Percentiles rank a stretch among this genome's conserved stretches.
Conservation (phyloP, 2,113 vertebrate genomes). For the Egretta garzetta region DNA sequence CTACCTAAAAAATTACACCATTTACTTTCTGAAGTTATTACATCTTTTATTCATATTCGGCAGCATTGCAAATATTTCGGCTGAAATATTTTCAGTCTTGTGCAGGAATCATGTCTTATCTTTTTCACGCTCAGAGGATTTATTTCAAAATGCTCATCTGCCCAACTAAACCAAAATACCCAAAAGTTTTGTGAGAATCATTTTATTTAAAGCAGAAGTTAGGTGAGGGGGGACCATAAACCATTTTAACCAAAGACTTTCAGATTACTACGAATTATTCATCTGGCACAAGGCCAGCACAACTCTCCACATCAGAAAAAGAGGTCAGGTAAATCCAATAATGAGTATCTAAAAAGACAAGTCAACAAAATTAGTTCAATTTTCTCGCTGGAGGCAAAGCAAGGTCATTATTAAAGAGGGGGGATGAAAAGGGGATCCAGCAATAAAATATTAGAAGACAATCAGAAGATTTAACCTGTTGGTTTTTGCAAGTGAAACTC, state of each 20-base stretch:
- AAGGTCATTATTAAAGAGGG: not conserved
- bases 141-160: not conserved
- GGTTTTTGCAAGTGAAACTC: constrained; percentile 60
- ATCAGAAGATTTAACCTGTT: constrained; percentile 40
- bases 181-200: fast-evolving
- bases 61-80: not conserved
- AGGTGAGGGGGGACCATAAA: not conserved
- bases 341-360: constrained; percentile 45
- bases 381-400: constrained; percentile 19
- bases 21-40: not conserved
- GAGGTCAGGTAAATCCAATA: constrained; percentile 47
- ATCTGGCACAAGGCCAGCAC: constrained; percentile 2
- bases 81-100: not conserved
- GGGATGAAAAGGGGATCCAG: not conserved
- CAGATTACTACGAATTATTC: not conserved
- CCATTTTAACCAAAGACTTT: not conserved
- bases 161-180: not conserved
- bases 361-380: constrained; percentile 43
- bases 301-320: constrained; percentile 4
- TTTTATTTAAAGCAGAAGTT: not conserved
- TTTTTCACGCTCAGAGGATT: not conserved
- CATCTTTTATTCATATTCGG: not conserved
- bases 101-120: not conserved
- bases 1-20: not conserved
- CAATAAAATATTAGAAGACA: not conserved